Evolutionary conservation across 1,140 invertebrate species (phyloP), one percentile per base, ranked within the genome.

Genomic region (Sycophaga agraensis): DNA sequence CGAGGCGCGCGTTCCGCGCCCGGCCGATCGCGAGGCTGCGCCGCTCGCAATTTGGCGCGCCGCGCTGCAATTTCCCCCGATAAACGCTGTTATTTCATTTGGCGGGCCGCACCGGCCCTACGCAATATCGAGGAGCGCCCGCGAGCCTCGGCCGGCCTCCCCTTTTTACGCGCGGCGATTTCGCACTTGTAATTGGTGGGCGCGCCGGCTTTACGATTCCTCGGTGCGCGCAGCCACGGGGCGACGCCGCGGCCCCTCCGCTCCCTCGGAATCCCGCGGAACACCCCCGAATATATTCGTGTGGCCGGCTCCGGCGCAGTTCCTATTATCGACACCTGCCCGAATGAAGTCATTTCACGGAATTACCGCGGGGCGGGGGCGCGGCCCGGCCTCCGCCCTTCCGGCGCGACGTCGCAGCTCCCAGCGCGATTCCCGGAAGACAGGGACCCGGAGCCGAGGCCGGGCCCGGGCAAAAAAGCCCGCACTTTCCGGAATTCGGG

Each of bases 321-420:
- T 7, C 65, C 66, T 66, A 68, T 75, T 72, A 72, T 71, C 67
- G 68, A 63, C 74, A 76, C 71, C 74, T 76, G 69, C 69, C 35
- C 14, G 48, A 68, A 64, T 64, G 56, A 59, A 64, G 62, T 65
- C 55, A 64, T 64, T 63, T 58, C 61, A 53, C 46, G 55, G 53
- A 63, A 63, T 63, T 63, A 62, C 42, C 11, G 26, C 17, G 39
- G n/a, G 21, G 16, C 17, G 17, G 9, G 28, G 12, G 1, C 19
- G 11, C 17, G 16, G 17, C 17, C 12, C 16, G 11, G 35, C 54
- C 42, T 24, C 42, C 54, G 28, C 31, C 12, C 54, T 43, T n/a
- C n/a, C n/a, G 35, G 19, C 35, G 50, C 50, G 28, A 31, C 50
- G 24, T 35, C 16, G n/a, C 37, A 12, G 49, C 16, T 51, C 37